Conservation (phyloP, 2,888 invertebrate genomes). For the Gastrophysa polygoni region DNA sequence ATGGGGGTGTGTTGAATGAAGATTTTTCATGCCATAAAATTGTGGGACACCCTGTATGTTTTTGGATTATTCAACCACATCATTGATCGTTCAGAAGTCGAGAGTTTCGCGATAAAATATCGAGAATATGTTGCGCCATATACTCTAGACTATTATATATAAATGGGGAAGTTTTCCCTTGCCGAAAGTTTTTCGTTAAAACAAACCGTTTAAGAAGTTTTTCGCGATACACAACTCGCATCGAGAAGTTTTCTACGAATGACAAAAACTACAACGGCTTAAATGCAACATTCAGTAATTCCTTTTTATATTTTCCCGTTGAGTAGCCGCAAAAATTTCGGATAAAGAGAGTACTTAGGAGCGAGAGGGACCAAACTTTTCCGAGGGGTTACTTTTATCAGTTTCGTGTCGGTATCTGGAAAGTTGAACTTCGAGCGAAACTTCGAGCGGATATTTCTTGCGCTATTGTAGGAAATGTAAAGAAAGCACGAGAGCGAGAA, state of each 20-base stretch:
- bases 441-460: not conserved
- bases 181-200: constrained; percentile 27
- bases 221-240: constrained; percentile 26
- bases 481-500: too few relatives aligned
- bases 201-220: constrained; percentile 39
- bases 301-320: constrained; percentile 23
- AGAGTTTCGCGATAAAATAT: too few relatives aligned
- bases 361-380: constrained; percentile 17
- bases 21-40: too few relatives aligned
- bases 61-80: too few relatives aligned
- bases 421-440: too few relatives aligned
- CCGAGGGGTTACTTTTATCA: not conserved
- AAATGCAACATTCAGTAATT: constrained; percentile 27
- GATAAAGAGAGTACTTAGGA: constrained; percentile 18
- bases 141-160: constrained; percentile 3
- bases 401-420: too few relatives aligned
- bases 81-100: too few relatives aligned
- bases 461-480: too few relatives aligned
- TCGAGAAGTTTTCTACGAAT: constrained; percentile 10
- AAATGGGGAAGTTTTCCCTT: constrained; percentile 9
- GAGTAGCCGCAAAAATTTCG: constrained; percentile 21
- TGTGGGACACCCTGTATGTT: too few relatives aligned
- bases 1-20: too few relatives aligned
- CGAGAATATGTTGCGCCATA: not conserved
- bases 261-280: constrained; percentile 26